Evolutionary conservation across 2,113 vertebrate genomes (phyloP), one percentile per base, ranked within the genome.

Genomic region (Conger conger): DNA sequence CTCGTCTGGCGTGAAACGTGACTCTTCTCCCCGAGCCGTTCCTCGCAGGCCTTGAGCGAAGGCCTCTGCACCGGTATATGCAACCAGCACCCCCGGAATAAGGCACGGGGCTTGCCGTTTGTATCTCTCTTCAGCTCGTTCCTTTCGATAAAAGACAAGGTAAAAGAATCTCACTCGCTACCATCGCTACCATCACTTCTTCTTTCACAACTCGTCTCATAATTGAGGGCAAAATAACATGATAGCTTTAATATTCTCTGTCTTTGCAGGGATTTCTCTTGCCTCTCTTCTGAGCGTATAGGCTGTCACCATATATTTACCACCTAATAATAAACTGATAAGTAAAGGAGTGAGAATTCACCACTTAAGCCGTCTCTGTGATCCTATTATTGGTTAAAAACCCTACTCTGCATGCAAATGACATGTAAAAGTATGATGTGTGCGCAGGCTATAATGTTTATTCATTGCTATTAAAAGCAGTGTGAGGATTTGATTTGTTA

Each of bases 161-260:
- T 38, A 50, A 40, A 13, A 73, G 68, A 33, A 30, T 33, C n/a
- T 68, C n/a, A 20, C 83, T 77, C 27, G 54, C 88, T 86, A 84
- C 82, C 84, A 83, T 83, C 89, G 81, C 89, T 88, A 85, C 87
- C 87, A 80, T 90, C 88, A 88, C 86, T 87, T 91, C 85, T 54
- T 84, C 85, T 88, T 86, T 89, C 85, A 88, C 89, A 90, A 84
- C 86, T 86, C 91, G 92, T 90, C 92, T 92, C 91, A 90, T 87
- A 87, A 88, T 81, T 84, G 88, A 91, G 90, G 84, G 88, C 80
- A 88, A 85, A 93, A 94, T 91, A 85, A 93, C 89, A 76, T 73
- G 33, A 83, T 0, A 42, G 33, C 89, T 86, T 88, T 91, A 88
- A 89, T 87, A 87, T 90, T 86, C 17, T 45, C n/a, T 36, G 35